These are phyloP conservation scores for Drosophila fungiperda DNA, from an alignment of 2,888 invertebrate species.

Conservation along the genomic window DNA sequence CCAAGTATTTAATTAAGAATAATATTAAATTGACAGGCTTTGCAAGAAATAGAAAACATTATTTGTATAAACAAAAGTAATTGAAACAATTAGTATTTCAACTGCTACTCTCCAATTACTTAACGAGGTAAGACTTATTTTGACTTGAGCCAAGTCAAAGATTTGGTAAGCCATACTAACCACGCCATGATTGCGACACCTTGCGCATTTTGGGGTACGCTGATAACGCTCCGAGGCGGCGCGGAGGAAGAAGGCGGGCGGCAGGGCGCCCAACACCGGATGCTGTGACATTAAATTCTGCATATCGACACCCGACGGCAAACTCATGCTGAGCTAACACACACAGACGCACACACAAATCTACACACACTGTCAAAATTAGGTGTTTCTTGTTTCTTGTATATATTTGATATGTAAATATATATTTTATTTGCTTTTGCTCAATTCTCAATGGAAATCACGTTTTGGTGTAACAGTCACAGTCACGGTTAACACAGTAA, in stretches of 20 bases:
- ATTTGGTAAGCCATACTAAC: slow-evolving; percentile 87
- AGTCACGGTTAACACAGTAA: neutral
- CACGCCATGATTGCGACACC: slow-evolving; percentile 98
- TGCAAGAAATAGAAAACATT: neutral
- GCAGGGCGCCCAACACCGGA: slow-evolving; percentile 92
- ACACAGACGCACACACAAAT: slow-evolving; percentile 19
- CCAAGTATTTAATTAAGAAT: neutral
- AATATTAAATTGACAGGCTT: neutral
- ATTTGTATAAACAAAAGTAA: neutral
- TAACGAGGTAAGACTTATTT: neutral
- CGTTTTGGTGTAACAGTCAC: slow-evolving; percentile 12
- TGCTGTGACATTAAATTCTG: slow-evolving; percentile 94
- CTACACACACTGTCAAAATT: slow-evolving; percentile 22
- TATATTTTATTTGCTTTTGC: slow-evolving; percentile 26
- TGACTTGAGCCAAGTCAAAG: neutral
- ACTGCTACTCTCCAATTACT: neutral
- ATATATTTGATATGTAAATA: slow-evolving; percentile 26
- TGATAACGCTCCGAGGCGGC: slow-evolving; percentile 97
- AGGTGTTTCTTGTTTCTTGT: slow-evolving; percentile 17
- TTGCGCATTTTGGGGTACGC: slow-evolving; percentile 98
- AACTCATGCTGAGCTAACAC: slow-evolving; percentile 88
- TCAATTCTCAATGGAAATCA: slow-evolving; percentile 2
- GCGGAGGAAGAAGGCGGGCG: slow-evolving; percentile 94
- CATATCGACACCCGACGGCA: slow-evolving; percentile 94
- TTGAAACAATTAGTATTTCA: neutral